Evolutionary conservation across 2,888 invertebrate genomes (phyloP).

Genomic region (Drosophila picticornis): DNA sequence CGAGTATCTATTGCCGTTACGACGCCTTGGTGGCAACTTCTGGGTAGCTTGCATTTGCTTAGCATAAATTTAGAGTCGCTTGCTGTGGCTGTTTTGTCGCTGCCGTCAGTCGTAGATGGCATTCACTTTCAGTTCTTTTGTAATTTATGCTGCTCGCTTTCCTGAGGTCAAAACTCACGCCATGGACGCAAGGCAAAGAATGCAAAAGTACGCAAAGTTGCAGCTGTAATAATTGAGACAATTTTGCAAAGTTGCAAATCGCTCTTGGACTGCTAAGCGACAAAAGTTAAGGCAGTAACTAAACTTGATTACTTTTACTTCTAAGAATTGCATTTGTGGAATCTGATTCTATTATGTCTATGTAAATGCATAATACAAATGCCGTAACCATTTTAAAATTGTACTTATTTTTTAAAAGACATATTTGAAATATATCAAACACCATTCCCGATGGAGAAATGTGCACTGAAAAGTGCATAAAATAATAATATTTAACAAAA

Average conservation of each 20-base stretch:
- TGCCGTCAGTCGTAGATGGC: slow-evolving; percentile 35
- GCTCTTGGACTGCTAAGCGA: background rate
- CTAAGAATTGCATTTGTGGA: background rate
- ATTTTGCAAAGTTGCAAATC: slow-evolving; percentile 25
- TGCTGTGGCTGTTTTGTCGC: slow-evolving; percentile 9
- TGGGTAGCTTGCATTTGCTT: slow-evolving; percentile 68
- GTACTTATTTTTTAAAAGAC: background rate
- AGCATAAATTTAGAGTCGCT: slow-evolving; percentile 70
- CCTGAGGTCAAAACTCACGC: slow-evolving; percentile 60
- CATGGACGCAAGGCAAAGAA: slow-evolving; percentile 28
- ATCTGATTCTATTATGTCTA: background rate
- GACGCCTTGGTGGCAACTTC: slow-evolving; percentile 52
- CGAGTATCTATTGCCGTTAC: slow-evolving; percentile 48
- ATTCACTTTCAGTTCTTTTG: slow-evolving; percentile 63
- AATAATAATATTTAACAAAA: background rate
- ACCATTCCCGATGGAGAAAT: background rate
- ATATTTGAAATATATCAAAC: background rate
- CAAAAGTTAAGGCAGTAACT: slow-evolving; percentile 16
- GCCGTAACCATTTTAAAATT: background rate
- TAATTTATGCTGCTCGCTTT: slow-evolving; percentile 62
- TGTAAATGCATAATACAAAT: background rate
- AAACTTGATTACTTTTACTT: slow-evolving; percentile 7
- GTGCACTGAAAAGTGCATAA: background rate
- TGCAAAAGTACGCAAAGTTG: slow-evolving; percentile 34
- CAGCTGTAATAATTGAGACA: slow-evolving; percentile 47